A percentile compares a stretch with the other conserved stretches of the same genome.
Evolutionary conservation across 2,797 vertebrate species (phyloP).

Genomic region (Bucorvus abyssinicus): DNA sequence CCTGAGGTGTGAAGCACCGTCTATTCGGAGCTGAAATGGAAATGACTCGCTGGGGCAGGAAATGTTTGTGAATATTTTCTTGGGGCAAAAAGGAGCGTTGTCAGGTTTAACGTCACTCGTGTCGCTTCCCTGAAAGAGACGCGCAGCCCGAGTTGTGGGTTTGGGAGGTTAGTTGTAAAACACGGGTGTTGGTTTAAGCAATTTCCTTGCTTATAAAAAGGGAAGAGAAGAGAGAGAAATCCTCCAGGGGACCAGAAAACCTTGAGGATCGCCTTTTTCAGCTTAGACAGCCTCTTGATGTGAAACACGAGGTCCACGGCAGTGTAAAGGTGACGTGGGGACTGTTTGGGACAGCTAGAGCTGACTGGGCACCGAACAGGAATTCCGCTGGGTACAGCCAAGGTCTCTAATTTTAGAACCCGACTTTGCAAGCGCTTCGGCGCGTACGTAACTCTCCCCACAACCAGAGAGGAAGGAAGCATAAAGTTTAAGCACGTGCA

Average conservation of each 20-base stretch:
- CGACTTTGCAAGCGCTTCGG: background rate
- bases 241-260: background rate
- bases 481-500: background rate
- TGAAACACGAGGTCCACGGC: too few relatives aligned
- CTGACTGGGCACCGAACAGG: background rate
- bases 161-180: background rate
- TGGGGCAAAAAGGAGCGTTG: constrained; percentile 6
- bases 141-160: background rate
- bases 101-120: constrained; percentile 42
- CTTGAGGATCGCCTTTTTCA: background rate
- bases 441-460: background rate
- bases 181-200: background rate
- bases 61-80: constrained; percentile 50
- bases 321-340: background rate
- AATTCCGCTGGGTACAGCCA: background rate
- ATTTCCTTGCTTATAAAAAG: constrained; percentile 8
- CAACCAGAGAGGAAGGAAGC: background rate
- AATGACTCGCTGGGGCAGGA: constrained; percentile 52
- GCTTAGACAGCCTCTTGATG: constrained; percentile 3
- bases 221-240: background rate
- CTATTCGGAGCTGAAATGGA: constrained; percentile 53
- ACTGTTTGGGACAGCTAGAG: background rate
- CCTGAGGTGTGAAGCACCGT: constrained; percentile 52
- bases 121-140: background rate
- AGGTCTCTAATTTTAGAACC: background rate